Evolutionary conservation across 2,113 vertebrate species (phyloP).

Genomic region (Leucopternis melanops): DNA sequence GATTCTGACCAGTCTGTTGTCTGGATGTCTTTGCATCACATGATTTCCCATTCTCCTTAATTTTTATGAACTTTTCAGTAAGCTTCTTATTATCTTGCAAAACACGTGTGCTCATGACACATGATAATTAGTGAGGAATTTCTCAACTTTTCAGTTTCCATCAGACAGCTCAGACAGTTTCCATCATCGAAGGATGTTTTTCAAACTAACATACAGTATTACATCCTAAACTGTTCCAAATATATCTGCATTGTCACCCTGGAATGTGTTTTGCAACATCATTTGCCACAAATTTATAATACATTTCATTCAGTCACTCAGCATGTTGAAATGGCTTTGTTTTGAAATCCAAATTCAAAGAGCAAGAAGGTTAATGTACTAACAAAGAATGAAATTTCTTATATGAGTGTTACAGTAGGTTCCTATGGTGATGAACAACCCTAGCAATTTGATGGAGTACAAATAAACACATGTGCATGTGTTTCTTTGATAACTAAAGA

Average conservation of each 20-base stretch:
- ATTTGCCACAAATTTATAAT: neutral
- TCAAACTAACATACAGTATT: neutral
- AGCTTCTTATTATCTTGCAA: neutral
- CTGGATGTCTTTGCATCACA: neutral
- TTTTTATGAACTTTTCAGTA: neutral
- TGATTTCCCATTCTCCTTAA: neutral
- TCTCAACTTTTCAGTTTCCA: neutral
- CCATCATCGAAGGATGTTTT: neutral
- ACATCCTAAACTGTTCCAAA: neutral
- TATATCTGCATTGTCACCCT: neutral
- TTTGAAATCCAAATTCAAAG: slow-evolving; percentile 5
- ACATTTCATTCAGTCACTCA: slow-evolving; percentile 15
- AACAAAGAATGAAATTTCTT: neutral
- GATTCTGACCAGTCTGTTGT: neutral
- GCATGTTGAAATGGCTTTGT: slow-evolving; percentile 18
- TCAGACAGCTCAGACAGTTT: neutral
- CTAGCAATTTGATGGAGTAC: neutral
- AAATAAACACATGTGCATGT: neutral
- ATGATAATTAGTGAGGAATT: neutral
- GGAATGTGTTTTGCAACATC: neutral
- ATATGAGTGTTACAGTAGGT: neutral
- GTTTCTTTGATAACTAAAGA: neutral
- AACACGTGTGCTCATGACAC: neutral
- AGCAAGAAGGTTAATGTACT: neutral
- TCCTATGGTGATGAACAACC: neutral